Percentiles rank a stretch among this genome's conserved stretches.
Conservation (phyloP, 2,888 invertebrate genomes). For the Eilema sororculum region DNA sequence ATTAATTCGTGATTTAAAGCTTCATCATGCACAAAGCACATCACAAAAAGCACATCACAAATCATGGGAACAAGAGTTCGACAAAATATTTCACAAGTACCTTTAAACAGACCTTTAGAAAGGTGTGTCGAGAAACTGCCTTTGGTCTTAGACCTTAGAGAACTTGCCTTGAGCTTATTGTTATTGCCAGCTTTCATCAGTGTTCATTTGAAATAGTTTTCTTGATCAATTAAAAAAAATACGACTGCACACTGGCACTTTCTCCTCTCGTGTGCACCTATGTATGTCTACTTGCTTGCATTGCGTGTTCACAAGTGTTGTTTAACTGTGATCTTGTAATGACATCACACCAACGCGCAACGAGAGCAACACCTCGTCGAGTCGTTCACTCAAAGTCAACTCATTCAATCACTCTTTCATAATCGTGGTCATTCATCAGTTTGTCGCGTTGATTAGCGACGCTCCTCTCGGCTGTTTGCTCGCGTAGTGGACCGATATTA, state of each 20-base stretch:
- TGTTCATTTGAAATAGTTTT: background rate
- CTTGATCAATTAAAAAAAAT: background rate
- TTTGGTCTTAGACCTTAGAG: too few relatives aligned
- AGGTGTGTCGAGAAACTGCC: too few relatives aligned
- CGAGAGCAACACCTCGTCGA: slow-evolving; percentile 17
- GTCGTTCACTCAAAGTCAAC: slow-evolving; percentile 16
- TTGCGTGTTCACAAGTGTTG: background rate
- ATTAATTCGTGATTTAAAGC: too few relatives aligned
- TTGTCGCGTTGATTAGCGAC: slow-evolving; percentile 63
- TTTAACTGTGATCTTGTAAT: slow-evolving; percentile 13
- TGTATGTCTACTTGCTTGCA: background rate
- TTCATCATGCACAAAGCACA: too few relatives aligned
- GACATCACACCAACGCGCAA: slow-evolving; percentile 14
- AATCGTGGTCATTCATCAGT: slow-evolving; percentile 57
- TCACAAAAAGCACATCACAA: too few relatives aligned
- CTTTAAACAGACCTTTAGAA: too few relatives aligned
- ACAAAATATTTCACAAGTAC: too few relatives aligned
- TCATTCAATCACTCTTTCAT: slow-evolving; percentile 53
- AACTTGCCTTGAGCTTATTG: too few relatives aligned
- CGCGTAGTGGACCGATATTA: slow-evolving; percentile 63
- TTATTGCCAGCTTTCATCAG: background rate
- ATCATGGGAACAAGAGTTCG: too few relatives aligned
- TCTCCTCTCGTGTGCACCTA: background rate
- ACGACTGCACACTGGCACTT: background rate
- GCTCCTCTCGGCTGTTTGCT: slow-evolving; percentile 56